These are phyloP conservation scores for Bufotes viridis DNA, from an alignment of 2,797 vertebrate species.

Conservation along the genomic window DNA sequence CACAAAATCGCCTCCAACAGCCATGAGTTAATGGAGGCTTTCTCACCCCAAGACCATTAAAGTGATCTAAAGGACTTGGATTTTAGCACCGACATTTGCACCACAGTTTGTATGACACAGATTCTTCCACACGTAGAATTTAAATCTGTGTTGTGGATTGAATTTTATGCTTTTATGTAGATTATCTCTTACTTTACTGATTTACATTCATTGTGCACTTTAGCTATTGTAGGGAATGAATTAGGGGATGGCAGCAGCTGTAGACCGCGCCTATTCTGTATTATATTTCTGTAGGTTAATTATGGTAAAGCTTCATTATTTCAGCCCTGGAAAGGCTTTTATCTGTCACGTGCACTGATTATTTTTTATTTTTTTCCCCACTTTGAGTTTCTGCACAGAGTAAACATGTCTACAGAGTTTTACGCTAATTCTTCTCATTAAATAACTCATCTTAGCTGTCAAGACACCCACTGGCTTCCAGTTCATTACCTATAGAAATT, in stretches of 20 bases:
- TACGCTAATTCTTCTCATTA: slow-evolving; percentile 6
- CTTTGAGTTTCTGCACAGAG: neutral
- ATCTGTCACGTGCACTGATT: too few species aligned
- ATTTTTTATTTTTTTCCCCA: neutral
- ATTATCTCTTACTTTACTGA: neutral
- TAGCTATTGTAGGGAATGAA: neutral
- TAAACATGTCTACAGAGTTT: neutral
- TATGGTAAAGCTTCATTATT: neutral
- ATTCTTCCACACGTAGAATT: too few species aligned
- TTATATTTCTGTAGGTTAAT: neutral
- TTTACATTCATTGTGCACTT: neutral
- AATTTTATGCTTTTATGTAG: neutral
- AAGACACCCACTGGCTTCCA: neutral
- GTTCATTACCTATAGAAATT: slow-evolving; percentile 19
- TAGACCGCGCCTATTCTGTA: neutral
- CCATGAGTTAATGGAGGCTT: too few species aligned
- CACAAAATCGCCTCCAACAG: too few species aligned
- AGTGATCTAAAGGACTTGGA: too few species aligned
- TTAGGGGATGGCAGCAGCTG: neutral
- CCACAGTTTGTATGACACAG: too few species aligned
- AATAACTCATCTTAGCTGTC: slow-evolving; percentile 23
- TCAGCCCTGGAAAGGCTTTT: neutral
- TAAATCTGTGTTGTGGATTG: too few species aligned
- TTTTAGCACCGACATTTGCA: too few species aligned
- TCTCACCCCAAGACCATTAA: too few species aligned